Evolutionary conservation across 2,797 vertebrate species (phyloP).

Genomic region (Tadarida brasiliensis): DNA sequence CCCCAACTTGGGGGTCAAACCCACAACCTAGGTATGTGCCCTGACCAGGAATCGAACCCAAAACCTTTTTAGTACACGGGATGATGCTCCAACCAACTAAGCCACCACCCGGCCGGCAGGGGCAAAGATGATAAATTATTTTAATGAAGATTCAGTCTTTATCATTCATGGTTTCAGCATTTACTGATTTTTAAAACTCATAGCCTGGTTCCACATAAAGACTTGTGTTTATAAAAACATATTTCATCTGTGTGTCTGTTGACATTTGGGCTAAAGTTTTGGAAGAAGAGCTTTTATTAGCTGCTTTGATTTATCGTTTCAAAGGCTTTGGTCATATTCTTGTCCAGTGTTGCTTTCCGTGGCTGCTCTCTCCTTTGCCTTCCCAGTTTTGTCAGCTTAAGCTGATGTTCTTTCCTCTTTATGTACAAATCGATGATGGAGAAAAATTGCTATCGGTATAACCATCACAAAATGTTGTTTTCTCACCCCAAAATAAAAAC

Average conservation of each 20-base stretch:
- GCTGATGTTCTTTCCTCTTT: background rate
- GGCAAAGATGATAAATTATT: background rate
- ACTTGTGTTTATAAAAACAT: background rate
- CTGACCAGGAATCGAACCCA: background rate
- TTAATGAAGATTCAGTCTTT: background rate
- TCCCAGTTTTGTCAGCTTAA: background rate
- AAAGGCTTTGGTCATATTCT: background rate
- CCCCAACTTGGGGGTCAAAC: background rate
- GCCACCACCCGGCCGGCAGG: background rate
- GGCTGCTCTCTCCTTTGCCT: background rate
- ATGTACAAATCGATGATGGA: background rate
- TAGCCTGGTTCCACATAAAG: background rate
- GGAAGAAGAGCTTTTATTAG: background rate
- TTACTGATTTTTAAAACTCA: background rate
- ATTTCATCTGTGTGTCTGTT: background rate
- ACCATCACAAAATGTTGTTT: background rate
- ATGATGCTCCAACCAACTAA: background rate
- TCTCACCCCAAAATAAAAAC: slow-evolving; percentile 22
- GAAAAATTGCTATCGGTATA: background rate
- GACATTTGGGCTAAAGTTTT: background rate
- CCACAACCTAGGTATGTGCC: background rate
- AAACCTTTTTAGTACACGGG: background rate
- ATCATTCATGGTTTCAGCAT: background rate
- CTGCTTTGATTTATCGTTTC: slow-evolving; percentile 33
- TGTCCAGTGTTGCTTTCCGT: background rate